Base-by-base conservation (phyloP, 2,113 vertebrate genomes). In the Tachycineta bicolor region DNA sequence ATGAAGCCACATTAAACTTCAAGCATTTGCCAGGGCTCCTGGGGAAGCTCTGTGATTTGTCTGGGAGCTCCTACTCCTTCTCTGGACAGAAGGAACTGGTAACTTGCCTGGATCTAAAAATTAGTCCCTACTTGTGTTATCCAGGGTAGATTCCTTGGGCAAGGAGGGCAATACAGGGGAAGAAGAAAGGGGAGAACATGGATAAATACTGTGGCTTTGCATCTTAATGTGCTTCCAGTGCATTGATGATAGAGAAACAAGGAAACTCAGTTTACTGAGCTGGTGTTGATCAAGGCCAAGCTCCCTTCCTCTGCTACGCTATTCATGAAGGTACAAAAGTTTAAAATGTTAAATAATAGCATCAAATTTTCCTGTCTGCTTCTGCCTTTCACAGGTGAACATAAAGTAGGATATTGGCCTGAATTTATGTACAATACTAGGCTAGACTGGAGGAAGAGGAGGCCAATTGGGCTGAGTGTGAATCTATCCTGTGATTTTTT, bases 401-500 rank as follows among this genome's bases (percentile, higher is more conserved):
- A 13, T 22, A 12, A 33, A 65, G 22, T 22, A 41, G 12, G 41
- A 39, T 62, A 16, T 41, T 67, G 50, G 53, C 33, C 34, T 63
- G 43, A 59, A 43, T 23, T 76, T 19, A 28, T 41, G 60, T 14
- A 55, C 16, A 44, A 5, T 65, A 52, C 10, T 7, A 21, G 50
- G 34, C 14, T 14, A 47, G 49, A 33, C 6, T 63, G 25, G 28
- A 33, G 47, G 76, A 59, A 79, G 46, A 50, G 55, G 23, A 84
- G 26, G 9, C 12, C 5, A 44, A 0, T 6, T 0, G 0, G 18
- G 3, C 31, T 41, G 16, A 43, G 33, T 31, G 55, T 43, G 28
- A 63, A 19, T 41, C 11, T 43, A 5, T 56, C 15, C 8, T 83
- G 17, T 31, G 18, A 28, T 14, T 23, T 41, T 8, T 23, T 4